phyloP scores from a whole-genome alignment of 2,113 vertebrate species.

The Lepus americanus region DNA sequence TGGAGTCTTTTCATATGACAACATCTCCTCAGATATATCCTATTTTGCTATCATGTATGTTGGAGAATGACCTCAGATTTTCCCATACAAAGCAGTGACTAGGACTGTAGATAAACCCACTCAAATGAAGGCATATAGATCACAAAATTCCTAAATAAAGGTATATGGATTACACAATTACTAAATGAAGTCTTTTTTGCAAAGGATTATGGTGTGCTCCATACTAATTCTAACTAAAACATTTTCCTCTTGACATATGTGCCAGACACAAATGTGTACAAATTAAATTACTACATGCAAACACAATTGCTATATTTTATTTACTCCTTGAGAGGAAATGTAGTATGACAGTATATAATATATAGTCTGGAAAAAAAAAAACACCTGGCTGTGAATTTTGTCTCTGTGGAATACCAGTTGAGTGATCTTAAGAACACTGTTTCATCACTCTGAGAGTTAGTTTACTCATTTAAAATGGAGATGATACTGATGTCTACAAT shows the following conservation, averaged over 20 bases:
- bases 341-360: background rate
- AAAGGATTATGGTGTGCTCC: background rate
- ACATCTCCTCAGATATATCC: background rate
- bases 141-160: no score
- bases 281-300: background rate
- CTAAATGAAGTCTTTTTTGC: background rate
- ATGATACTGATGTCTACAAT: background rate
- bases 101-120: background rate
- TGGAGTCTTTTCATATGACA: background rate
- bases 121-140: background rate
- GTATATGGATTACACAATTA: background rate
- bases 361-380: background rate
- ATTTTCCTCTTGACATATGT: background rate
- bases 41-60: background rate
- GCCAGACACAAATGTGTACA: background rate
- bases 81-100: background rate
- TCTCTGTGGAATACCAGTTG: background rate
- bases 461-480: slow-evolving; percentile 1
- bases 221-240: background rate
- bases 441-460: background rate
- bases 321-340: background rate
- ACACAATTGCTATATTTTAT: background rate
- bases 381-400: background rate
- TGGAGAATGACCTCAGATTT: background rate
- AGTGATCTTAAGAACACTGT: background rate